Percentiles rank a stretch among this genome's conserved stretches.
Evolutionary conservation across 2,113 vertebrate genomes (phyloP).

Genomic region (Oplegnathus fasciatus): DNA sequence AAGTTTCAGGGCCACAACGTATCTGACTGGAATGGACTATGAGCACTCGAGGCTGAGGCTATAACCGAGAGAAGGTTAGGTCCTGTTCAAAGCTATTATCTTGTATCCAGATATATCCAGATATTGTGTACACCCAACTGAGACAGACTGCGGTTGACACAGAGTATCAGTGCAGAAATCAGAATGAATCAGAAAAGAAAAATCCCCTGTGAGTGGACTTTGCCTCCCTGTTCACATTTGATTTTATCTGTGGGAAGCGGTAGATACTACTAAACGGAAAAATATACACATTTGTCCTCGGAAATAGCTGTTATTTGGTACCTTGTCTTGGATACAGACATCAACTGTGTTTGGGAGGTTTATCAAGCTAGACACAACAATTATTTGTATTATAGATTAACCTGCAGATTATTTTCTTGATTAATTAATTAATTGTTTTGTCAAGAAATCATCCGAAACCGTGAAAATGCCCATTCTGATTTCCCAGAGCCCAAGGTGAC

Average conservation of each 20-base stretch:
- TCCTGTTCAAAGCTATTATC: conserved; percentile 12
- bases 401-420: not conserved
- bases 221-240: conserved; percentile 41
- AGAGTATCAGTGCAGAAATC: conserved; percentile 34
- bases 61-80: not conserved
- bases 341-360: not conserved
- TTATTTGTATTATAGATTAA: not conserved
- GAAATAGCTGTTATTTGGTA: not conserved
- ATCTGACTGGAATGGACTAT: not conserved
- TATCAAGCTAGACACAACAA: too few species aligned
- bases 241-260: conserved; percentile 34
- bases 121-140: conserved; percentile 20
- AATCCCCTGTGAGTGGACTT: conserved; percentile 20
- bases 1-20: not conserved
- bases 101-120: conserved; percentile 18
- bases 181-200: conserved; percentile 32
- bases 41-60: not conserved
- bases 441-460: not conserved
- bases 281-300: conserved; percentile 10
- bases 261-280: conserved; percentile 19
- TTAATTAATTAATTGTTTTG: not conserved
- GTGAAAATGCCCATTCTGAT: not conserved
- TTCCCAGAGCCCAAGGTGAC: not conserved
- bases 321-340: not conserved
- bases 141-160: conserved; percentile 24